A percentile compares a stretch with the other conserved stretches of the same genome.
These are phyloP conservation scores for Columba livia DNA, from an alignment of 2,113 vertebrate species.

Conservation along the genomic window DNA sequence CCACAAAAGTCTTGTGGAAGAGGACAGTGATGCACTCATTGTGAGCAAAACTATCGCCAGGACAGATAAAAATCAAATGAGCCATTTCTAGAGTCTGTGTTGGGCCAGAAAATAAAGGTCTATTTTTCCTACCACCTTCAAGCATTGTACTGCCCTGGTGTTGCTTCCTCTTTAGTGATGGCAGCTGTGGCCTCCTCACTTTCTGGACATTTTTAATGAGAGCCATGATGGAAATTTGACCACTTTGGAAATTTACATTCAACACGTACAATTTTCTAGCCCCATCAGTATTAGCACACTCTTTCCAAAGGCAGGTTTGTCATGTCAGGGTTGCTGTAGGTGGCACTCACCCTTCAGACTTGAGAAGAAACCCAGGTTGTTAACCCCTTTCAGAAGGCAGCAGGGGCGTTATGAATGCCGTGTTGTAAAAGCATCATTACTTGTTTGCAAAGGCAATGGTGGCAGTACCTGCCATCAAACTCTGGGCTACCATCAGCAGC, in stretches of 20 bases:
- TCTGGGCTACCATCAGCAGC: neutral
- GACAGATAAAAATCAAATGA: neutral
- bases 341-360: neutral
- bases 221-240: neutral
- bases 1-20: neutral
- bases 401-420: fast-evolving
- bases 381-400: neutral
- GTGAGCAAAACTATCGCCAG: neutral
- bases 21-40: neutral
- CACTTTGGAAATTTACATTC: neutral
- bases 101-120: neutral
- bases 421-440: neutral
- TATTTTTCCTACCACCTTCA: neutral
- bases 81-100: neutral
- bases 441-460: neutral
- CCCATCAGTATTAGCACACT: too few relatives aligned
- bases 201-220: neutral
- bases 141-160: neutral
- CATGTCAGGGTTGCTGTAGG: neutral
- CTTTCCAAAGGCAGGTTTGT: neutral
- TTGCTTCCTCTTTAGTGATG: neutral
- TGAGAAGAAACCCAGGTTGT: neutral
- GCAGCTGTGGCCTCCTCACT: neutral
- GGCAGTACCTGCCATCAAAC: neutral
- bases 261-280: neutral